A percentile compares a stretch with the other conserved stretches of the same genome.
Evolutionary conservation across 2,113 vertebrate genomes (phyloP).

Genomic region (Psammodynastes pulverulentus): DNA sequence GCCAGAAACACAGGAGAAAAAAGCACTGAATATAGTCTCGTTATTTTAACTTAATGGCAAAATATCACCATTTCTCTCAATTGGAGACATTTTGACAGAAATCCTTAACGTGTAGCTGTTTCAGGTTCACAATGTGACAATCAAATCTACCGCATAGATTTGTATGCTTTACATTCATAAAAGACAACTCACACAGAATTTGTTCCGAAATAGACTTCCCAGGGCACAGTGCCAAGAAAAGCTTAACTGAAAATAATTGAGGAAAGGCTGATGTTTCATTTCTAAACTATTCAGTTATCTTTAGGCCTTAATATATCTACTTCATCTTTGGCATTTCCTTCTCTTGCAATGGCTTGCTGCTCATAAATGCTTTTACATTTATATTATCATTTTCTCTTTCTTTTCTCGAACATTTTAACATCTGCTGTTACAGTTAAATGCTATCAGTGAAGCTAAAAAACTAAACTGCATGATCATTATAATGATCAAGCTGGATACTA

Average conservation of each 20-base stretch:
- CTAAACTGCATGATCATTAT: constrained; percentile 7
- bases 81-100: constrained; percentile 7
- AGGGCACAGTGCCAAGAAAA: constrained; percentile 19
- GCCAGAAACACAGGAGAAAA: neutral
- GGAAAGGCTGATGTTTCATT: constrained; percentile 15
- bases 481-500: neutral
- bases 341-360: neutral
- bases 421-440: neutral
- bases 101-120: neutral
- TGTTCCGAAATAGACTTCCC: constrained; percentile 18
- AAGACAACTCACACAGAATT: constrained; percentile 37
- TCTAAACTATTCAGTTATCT: constrained; percentile 25
- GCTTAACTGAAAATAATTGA: constrained; percentile 19
- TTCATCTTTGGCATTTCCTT: constrained; percentile 18
- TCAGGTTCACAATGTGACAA: constrained; percentile 1
- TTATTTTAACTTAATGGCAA: constrained; percentile 29
- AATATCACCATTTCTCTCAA: constrained; percentile 45
- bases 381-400: neutral
- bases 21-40: constrained; percentile 26
- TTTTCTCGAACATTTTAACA: neutral
- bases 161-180: constrained; percentile 33
- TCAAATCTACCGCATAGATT: constrained; percentile 28
- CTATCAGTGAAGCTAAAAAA: neutral
- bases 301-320: constrained; percentile 8
- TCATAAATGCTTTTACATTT: neutral